phyloP scores from a whole-genome alignment of 2,113 vertebrate genomes.

The Catagonus wagneri region DNA sequence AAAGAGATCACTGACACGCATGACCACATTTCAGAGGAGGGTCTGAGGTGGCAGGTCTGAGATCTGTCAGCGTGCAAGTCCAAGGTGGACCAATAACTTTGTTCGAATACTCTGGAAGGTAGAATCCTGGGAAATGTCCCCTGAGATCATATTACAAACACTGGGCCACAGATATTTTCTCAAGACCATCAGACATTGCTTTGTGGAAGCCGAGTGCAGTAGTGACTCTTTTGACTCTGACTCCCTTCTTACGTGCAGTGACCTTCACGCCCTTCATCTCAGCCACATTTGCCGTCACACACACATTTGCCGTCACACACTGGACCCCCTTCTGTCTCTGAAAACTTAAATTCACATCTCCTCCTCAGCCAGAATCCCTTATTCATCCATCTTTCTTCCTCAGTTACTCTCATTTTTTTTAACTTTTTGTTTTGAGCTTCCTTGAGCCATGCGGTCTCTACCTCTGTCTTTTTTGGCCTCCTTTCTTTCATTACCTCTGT shows the following conservation, averaged over 20 bases:
- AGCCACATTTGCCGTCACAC: neutral
- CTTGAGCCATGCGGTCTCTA: neutral
- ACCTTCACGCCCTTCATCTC: neutral
- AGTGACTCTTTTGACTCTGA: neutral
- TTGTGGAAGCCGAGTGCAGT: neutral
- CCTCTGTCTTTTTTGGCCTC: neutral
- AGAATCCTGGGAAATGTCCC: neutral
- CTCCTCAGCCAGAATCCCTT: neutral
- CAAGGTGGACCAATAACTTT: neutral
- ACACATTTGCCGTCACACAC: neutral
- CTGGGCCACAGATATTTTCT: neutral
- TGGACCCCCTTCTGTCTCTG: neutral
- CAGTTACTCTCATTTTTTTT: neutral
- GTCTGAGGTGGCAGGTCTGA: too few species aligned
- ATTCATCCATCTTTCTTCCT: neutral
- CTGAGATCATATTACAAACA: constrained; percentile 27
- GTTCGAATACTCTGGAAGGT: neutral
- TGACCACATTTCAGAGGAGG: neutral
- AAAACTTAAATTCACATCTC: neutral
- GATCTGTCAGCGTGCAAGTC: neutral
- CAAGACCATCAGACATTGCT: neutral
- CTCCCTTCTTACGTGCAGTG: neutral
- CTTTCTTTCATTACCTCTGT: neutral
- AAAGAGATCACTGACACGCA: neutral
- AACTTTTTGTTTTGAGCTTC: neutral